Percentiles rank a stretch among this genome's conserved stretches.
phyloP scores from a whole-genome alignment of 2,797 vertebrate genomes.

The Cephalopachus bancanus region DNA sequence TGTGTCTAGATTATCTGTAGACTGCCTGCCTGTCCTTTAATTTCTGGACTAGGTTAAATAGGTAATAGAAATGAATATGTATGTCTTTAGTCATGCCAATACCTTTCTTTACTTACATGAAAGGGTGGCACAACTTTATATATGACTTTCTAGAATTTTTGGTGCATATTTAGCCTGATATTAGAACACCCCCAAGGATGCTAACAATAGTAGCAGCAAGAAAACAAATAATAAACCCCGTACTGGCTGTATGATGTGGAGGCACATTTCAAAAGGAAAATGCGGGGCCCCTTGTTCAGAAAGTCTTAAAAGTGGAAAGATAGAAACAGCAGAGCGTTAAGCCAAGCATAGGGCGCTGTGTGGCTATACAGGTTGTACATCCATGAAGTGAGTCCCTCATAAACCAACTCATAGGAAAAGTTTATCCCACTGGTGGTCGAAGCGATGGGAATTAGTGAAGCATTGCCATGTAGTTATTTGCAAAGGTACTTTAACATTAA shows the following conservation, averaged over 20 bases:
- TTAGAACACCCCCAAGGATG: not conserved
- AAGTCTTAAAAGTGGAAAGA: not conserved
- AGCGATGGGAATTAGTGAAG: not conserved
- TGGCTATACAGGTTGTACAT: rapidly evolving
- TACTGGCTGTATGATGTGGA: not conserved
- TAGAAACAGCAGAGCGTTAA: not conserved
- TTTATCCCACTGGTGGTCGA: not conserved
- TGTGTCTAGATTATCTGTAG: not conserved
- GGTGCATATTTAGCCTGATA: not conserved
- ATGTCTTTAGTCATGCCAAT: not conserved
- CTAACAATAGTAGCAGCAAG: not conserved
- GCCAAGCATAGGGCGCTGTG: not conserved
- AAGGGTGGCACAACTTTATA: not conserved
- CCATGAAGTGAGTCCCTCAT: not conserved
- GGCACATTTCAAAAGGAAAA: not conserved
- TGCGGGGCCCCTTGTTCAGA: not conserved
- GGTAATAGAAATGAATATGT: not conserved
- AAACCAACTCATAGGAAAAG: not conserved
- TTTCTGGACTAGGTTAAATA: conserved; percentile 5
- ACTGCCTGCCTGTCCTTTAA: not conserved
- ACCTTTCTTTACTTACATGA: not conserved
- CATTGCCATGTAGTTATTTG: not conserved
- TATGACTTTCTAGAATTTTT: not conserved
- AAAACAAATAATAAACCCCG: not conserved
- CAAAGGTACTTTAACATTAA: not conserved